Base-by-base conservation (phyloP, 1,140 invertebrate species). In the Ceratoteleas bidentatus region DNA sequence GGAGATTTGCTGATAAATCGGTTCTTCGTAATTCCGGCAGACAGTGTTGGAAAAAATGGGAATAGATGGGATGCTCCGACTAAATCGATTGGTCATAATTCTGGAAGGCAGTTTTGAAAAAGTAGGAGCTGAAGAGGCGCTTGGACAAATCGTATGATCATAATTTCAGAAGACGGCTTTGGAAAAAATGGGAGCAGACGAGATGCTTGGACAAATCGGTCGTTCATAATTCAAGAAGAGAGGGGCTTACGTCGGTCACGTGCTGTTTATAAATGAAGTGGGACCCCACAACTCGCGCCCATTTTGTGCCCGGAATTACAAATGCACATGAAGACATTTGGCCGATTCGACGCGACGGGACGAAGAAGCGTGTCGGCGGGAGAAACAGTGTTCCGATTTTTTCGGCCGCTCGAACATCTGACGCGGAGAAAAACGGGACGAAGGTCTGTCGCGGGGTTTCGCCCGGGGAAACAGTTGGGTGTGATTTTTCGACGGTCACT, bases 191-290 rank as follows among this genome's bases (percentile, higher is more conserved):
- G 24, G 24, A 24, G 24, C 24, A 24, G 24, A 24, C 1, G 24
- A 24, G 24, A 24, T 24, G 24, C 24, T 62, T 54, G 53, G 64
- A 76, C 73, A 47, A 68, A 76, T 68, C 49, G 57, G 24, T 24
- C 24, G 9, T 1, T 24, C 7, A 13, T 14, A 13, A 49, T 49
- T 11, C 13, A 62, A 16, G 45, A 16, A 50, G 5, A 8, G 34
- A 57, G 13, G 13, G 24, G 62, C 32, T 61, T 47, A 61, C 58
- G 54, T 49, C 32, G 52, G 73, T 77, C 64, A 69, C 74, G 74
- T 77, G 73, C 64, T 68, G 73, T 69, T 57, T 77, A 77, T 69
- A 77, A 77, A 77, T 77, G 69, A 69, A 57, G 57, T 64, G 11
- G 65, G 50, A 69, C 50, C 65, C 74, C 58, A 64, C 57, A 69